A percentile compares a stretch with the other conserved stretches of the same genome.
Conservation (phyloP, 2,113 vertebrate genomes). For the Rhineura floridana region DNA sequence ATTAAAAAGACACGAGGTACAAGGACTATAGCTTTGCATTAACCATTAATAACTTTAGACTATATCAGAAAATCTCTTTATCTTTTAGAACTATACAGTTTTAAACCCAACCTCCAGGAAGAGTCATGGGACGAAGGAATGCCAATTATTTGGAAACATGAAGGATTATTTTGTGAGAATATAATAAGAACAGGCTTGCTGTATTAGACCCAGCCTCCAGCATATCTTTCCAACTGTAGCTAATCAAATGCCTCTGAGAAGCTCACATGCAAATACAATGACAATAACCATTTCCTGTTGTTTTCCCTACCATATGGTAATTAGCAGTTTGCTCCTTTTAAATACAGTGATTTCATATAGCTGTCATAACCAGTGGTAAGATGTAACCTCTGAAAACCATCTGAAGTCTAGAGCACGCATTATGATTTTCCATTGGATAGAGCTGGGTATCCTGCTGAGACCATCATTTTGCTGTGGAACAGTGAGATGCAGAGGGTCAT, state of each 20-base stretch:
- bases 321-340: no score
- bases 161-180: not conserved
- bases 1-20: not conserved
- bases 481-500: no score
- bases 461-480: no score
- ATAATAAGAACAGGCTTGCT: not conserved
- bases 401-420: not conserved
- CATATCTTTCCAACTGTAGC: not conserved
- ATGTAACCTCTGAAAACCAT: not conserved
- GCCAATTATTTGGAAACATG: not conserved
- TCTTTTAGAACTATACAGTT: not conserved
- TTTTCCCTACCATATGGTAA: not conserved
- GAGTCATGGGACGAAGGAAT: not conserved
- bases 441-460: no score
- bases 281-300: not conserved
- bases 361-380: not conserved
- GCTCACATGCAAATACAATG: not conserved
- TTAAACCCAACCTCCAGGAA: not conserved
- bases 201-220: no score
- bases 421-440: no score
- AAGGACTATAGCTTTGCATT: not conserved
- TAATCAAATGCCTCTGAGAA: not conserved
- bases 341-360: not conserved
- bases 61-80: not conserved
- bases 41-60: not conserved